Percentiles rank a stretch among this genome's conserved stretches.
These are phyloP conservation scores for Thymelicus sylvestris DNA, from an alignment of 2,888 invertebrate species.

Conservation along the genomic window DNA sequence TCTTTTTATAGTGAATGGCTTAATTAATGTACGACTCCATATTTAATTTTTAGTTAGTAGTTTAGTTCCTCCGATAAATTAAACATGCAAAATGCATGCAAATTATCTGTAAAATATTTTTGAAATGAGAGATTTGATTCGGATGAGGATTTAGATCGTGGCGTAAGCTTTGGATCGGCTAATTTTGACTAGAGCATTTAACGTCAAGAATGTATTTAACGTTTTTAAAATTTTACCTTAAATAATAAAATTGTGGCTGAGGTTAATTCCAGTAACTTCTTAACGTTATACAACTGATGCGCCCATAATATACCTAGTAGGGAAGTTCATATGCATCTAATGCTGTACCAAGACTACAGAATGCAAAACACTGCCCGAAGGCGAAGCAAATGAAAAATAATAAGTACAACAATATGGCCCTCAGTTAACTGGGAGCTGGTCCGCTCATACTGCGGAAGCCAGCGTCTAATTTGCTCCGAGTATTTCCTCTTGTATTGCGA, in stretches of 20 bases:
- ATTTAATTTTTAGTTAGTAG: conserved; percentile 28
- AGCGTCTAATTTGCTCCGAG: conserved; percentile 74
- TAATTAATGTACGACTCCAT: conserved; percentile 32
- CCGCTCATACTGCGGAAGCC: conserved; percentile 72
- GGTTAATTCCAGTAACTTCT: too few species aligned
- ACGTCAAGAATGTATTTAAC: background rate
- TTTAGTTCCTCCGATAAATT: conserved; percentile 29
- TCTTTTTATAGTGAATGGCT: conserved; percentile 36
- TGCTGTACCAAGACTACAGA: conserved; percentile 35
- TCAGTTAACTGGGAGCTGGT: conserved; percentile 68
- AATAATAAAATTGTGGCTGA: too few species aligned
- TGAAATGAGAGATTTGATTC: background rate
- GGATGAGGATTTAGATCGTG: background rate
- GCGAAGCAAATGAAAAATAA: conserved; percentile 67
- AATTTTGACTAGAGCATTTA: background rate
- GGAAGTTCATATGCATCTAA: conserved; percentile 18
- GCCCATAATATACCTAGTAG: background rate
- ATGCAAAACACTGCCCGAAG: conserved; percentile 56
- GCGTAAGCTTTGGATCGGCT: too few species aligned
- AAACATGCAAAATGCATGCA: conserved; percentile 24
- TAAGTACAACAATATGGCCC: conserved; percentile 74
- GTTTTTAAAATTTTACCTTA: background rate
- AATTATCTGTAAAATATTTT: conserved; percentile 33
- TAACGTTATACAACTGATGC: background rate
- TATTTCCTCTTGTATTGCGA: conserved; percentile 68